Base-by-base conservation (phyloP, 2,888 invertebrate genomes). In the Spodoptera exigua region DNA sequence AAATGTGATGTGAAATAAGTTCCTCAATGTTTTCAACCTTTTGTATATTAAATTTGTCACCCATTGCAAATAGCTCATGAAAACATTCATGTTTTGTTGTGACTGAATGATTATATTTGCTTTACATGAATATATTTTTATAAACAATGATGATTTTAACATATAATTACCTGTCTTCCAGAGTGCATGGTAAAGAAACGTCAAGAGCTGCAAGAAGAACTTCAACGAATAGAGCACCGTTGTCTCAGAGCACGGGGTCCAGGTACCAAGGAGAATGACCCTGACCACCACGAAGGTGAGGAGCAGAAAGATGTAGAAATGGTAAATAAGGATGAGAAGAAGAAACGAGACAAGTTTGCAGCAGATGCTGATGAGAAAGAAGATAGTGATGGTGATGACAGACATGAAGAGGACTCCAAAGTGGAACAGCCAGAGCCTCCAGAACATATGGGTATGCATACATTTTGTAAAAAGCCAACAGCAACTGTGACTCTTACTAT, bases 141-240 rank as follows among this genome's bases (percentile, higher is more conserved):
- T n/a, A 9, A 27, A 9, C 9, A 9, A 27, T 5, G 1, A 7
- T 27, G 7, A 27, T 27, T 27, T 27, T 5, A 27, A 27, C 27
- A 27, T 27, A 27, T 9, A 9, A 0, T 5, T 27, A 27, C 7
- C 27, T 27, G 27, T 27, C 0, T 27, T 27, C n/a, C 85, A 96
- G 96, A 95, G 85, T 95, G 95, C 81, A 95, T 97, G 82, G 94
- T 94, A 47, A 95, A 95, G 76, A 96, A 96, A 78, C 94, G 95
- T 3, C 91, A 94, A 61, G 95, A 95, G 75, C 92, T 97, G 0
- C 95, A 96, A 78, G 95, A 95, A 5, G 96, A 97, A 81, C 85
- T 97, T 14, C 92, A 93, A 65, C 94, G 95, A 64, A 96, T 97
- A 86, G 96, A 96, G 63, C 91, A 95, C 71, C 94, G 90, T 17